These are phyloP conservation scores for Forficula auricularia DNA, from an alignment of 1,140 invertebrate genomes.

Conservation along the genomic window DNA sequence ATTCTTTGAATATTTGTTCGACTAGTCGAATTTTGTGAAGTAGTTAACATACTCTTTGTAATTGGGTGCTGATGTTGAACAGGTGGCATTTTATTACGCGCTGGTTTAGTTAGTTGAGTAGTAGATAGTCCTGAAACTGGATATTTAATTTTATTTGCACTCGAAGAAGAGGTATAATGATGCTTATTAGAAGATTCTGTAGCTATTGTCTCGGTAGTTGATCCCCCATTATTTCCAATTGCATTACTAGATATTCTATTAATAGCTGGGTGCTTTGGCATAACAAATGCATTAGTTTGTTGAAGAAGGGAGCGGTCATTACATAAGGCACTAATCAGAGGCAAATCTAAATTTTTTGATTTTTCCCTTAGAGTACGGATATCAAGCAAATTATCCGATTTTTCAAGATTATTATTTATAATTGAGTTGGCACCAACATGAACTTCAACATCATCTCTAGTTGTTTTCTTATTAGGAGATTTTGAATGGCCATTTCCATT, in stretches of 20 bases:
- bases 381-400: slow-evolving; percentile 39
- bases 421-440: too few relatives aligned
- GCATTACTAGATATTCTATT: slow-evolving; percentile 1
- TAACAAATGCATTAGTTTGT: slow-evolving; percentile 65
- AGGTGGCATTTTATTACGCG: slow-evolving; percentile 23
- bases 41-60: too few relatives aligned
- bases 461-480: too few relatives aligned
- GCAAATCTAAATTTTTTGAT: slow-evolving; percentile 70
- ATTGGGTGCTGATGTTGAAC: not conserved
- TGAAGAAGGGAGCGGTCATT: slow-evolving; percentile 71
- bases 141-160: slow-evolving; percentile 28
- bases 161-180: slow-evolving; percentile 4
- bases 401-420: slow-evolving; percentile 14
- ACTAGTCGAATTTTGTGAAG: too few relatives aligned
- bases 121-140: slow-evolving; percentile 41
- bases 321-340: slow-evolving; percentile 72
- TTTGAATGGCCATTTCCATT: too few relatives aligned
- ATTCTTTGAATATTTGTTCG: too few relatives aligned
- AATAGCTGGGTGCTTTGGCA: slow-evolving; percentile 39
- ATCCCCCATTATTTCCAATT: slow-evolving; percentile 4
- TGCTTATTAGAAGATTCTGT: not conserved
- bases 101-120: slow-evolving; percentile 35
- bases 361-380: slow-evolving; percentile 66
- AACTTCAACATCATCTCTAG: too few relatives aligned
- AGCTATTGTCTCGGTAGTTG: not conserved